Percentiles rank a stretch among this genome's conserved stretches.
phyloP scores from a whole-genome alignment of 2,888 invertebrate genomes.

The Ichneumoninae sp. region DNA sequence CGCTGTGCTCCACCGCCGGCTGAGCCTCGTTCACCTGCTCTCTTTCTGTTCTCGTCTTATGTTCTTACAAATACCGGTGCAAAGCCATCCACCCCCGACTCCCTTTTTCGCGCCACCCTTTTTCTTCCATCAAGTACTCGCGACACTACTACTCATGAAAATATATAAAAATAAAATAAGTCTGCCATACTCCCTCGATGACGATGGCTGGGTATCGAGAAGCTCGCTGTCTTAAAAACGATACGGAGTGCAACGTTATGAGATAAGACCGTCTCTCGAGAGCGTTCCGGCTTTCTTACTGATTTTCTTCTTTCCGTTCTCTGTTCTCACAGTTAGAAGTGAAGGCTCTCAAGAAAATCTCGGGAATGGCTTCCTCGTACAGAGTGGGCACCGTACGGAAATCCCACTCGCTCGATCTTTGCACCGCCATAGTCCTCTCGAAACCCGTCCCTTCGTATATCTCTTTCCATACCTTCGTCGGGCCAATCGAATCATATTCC shows the following conservation, averaged over 20 bases:
- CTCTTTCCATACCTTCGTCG: slow-evolving; percentile 35
- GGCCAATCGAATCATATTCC: slow-evolving; percentile 53
- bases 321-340: slow-evolving; percentile 42
- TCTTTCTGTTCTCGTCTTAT: slow-evolving; percentile 46
- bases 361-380: slow-evolving; percentile 21
- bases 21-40: slow-evolving; percentile 52
- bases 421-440: background rate
- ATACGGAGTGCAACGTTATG: slow-evolving; percentile 47
- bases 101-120: slow-evolving; percentile 34
- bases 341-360: slow-evolving; percentile 49
- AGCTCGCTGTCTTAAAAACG: slow-evolving; percentile 50
- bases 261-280: slow-evolving; percentile 29
- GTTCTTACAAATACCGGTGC: background rate
- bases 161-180: slow-evolving; percentile 53
- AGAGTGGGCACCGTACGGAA: background rate
- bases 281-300: slow-evolving; percentile 37
- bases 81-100: slow-evolving; percentile 1
- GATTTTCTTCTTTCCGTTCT: slow-evolving; percentile 31
- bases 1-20: slow-evolving; percentile 21
- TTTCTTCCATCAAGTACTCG: slow-evolving; percentile 26
- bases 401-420: slow-evolving; percentile 11
- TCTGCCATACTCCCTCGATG: background rate
- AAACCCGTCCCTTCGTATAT: background rate
- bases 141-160: slow-evolving; percentile 21
- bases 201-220: slow-evolving; percentile 19